These are phyloP conservation scores for Xestia sexstrigata DNA, from an alignment of 2,888 invertebrate species.

Conservation along the genomic window DNA sequence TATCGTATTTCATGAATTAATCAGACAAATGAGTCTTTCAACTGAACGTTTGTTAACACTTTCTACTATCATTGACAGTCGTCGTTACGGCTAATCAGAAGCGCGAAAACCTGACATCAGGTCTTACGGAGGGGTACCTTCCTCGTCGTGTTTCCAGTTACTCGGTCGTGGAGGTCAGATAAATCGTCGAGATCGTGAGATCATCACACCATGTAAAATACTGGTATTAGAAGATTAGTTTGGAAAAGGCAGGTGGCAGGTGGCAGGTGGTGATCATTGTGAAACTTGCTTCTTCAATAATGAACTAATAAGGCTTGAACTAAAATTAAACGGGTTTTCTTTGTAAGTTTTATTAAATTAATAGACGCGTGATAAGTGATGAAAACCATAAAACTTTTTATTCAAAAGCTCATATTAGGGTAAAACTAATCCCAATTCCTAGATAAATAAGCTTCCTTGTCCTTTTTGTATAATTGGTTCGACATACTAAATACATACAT, in stretches of 20 bases:
- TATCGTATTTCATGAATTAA: slow-evolving; percentile 51
- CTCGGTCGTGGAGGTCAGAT: background rate
- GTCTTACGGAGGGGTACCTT: no score
- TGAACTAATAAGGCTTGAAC: background rate
- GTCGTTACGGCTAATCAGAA: background rate
- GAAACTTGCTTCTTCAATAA: background rate
- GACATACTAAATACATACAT: slow-evolving; percentile 35
- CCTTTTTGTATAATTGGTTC: slow-evolving; percentile 19
- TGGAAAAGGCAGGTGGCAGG: background rate
- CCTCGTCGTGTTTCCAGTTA: background rate
- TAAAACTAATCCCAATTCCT: background rate
- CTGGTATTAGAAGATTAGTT: background rate
- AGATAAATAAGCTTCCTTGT: slow-evolving; percentile 17
- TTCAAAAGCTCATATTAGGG: background rate
- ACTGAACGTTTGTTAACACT: background rate
- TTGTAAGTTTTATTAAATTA: background rate
- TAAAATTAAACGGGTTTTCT: background rate
- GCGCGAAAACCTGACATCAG: background rate
- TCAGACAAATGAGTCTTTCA: slow-evolving; percentile 41
- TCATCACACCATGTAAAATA: background rate
- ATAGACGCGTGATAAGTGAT: background rate
- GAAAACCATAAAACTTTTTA: background rate
- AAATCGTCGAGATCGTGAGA: no score
- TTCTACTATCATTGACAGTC: slow-evolving; percentile 4
- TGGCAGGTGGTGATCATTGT: background rate